Evolutionary conservation across 2,888 invertebrate genomes (phyloP).

Genomic region (Timandra comae): DNA sequence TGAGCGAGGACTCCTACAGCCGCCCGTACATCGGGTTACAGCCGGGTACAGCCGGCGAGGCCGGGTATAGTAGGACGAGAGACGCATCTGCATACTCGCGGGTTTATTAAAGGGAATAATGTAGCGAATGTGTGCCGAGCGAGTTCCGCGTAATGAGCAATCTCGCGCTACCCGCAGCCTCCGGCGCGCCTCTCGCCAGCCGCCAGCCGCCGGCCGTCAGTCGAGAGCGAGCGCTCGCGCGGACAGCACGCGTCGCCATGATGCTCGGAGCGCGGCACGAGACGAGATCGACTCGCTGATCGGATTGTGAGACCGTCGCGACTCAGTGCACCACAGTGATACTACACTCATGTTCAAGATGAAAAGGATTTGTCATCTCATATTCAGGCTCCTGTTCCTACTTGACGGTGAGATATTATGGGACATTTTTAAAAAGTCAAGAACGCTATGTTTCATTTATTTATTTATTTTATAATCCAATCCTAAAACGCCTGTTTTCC

Average conservation of each 20-base stretch:
- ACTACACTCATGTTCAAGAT: slow-evolving; percentile 51
- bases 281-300: background rate
- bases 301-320: no score
- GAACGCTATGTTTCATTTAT: no score
- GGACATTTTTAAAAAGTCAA: no score
- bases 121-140: slow-evolving; percentile 41
- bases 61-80: background rate
- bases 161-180: slow-evolving; percentile 35
- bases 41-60: background rate
- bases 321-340: slow-evolving; percentile 1
- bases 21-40: background rate
- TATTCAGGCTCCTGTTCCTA: slow-evolving; percentile 59
- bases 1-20: background rate
- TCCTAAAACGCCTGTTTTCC: no score
- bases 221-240: slow-evolving; percentile 26
- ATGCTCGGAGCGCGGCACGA: slow-evolving; percentile 8
- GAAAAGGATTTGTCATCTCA: slow-evolving; percentile 66
- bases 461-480: no score
- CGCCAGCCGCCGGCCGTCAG: slow-evolving; percentile 19
- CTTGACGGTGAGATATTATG: slow-evolving; percentile 67
- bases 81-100: slow-evolving; percentile 27
- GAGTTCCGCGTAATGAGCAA: slow-evolving; percentile 46
- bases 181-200: slow-evolving; percentile 17
- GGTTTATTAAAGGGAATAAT: slow-evolving; percentile 60
- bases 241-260: slow-evolving; percentile 20